These are phyloP conservation scores for Bombus superbus DNA, from an alignment of 1,140 invertebrate genomes.

Conservation along the genomic window DNA sequence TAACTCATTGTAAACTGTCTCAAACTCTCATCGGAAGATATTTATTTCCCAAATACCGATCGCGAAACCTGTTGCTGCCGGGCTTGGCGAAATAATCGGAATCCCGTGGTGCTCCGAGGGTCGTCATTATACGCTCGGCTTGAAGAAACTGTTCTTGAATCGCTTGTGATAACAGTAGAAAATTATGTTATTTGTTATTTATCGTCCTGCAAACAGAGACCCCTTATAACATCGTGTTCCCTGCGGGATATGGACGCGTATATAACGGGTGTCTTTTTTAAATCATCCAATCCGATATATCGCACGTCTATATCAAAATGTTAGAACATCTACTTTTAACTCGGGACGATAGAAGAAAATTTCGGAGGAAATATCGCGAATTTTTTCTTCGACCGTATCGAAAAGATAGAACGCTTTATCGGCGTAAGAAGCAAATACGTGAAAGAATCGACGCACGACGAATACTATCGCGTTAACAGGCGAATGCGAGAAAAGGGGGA, in stretches of 20 bases:
- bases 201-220: neutral
- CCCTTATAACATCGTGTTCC: neutral
- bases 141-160: slow-evolving; percentile 32
- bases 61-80: slow-evolving; percentile 45
- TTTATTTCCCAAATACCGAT: slow-evolving; percentile 52
- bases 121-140: slow-evolving; percentile 17
- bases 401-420: neutral
- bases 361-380: neutral
- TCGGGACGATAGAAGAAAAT: neutral
- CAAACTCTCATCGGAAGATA: slow-evolving; percentile 6
- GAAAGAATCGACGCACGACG: neutral
- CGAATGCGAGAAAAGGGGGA: neutral
- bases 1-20: slow-evolving; percentile 24
- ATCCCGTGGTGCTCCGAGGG: neutral
- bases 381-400: neutral
- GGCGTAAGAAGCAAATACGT: too few species aligned
- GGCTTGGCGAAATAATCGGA: slow-evolving; percentile 9
- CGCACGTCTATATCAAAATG: too few species aligned
- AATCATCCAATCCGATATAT: too few species aligned
- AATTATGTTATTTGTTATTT: slow-evolving; percentile 30
- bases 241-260: neutral
- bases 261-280: neutral
- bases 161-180: slow-evolving; percentile 8
- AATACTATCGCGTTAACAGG: neutral
- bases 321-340: too few species aligned